phyloP scores from a whole-genome alignment of 2,113 vertebrate genomes.

The Thunnus maccoyii region DNA sequence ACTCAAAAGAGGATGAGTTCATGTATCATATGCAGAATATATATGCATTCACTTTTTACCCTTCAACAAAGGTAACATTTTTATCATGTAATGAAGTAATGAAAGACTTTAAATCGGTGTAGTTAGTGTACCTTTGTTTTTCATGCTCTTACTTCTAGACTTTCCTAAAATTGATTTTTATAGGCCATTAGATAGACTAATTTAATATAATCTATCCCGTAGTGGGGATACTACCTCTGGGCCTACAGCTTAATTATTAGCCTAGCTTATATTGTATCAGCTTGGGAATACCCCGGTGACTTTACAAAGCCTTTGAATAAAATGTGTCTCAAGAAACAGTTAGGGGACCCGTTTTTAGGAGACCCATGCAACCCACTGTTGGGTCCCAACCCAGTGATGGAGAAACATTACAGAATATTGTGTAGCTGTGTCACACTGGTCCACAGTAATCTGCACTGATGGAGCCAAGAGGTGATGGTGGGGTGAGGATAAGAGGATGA shows the following conservation, averaged over 20 bases:
- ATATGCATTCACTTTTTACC: conserved; percentile 3
- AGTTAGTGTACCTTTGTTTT: conserved; percentile 30
- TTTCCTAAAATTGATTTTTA: conserved; percentile 42
- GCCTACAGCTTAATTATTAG: conserved; percentile 31
- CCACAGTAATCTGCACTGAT: conserved; percentile 48
- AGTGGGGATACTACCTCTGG: conserved; percentile 34
- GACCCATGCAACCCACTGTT: not conserved
- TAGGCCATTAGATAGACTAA: conserved; percentile 25
- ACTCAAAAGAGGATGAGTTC: conserved; percentile 16
- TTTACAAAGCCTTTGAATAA: conserved; percentile 40
- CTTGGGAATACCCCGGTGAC: conserved; percentile 38
- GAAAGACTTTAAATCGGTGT: not conserved
- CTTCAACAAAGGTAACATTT: conserved; percentile 4
- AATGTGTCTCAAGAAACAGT: conserved; percentile 27
- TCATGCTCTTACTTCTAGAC: conserved; percentile 21
- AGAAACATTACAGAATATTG: conserved; percentile 18
- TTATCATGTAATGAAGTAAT: not conserved
- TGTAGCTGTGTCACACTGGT: conserved; percentile 37
- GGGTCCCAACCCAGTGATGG: conserved; percentile 27
- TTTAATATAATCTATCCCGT: conserved; percentile 37
- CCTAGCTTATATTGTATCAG: conserved; percentile 27
- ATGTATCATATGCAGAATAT: conserved; percentile 21
- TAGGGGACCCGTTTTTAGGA: not conserved
- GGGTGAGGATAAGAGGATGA: conserved; percentile 68
- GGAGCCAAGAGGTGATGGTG: conserved; percentile 58